Evolutionary conservation across 2,113 vertebrate genomes (phyloP), one percentile per base, ranked within the genome.

Genomic region (Neomonachus schauinslandi): DNA sequence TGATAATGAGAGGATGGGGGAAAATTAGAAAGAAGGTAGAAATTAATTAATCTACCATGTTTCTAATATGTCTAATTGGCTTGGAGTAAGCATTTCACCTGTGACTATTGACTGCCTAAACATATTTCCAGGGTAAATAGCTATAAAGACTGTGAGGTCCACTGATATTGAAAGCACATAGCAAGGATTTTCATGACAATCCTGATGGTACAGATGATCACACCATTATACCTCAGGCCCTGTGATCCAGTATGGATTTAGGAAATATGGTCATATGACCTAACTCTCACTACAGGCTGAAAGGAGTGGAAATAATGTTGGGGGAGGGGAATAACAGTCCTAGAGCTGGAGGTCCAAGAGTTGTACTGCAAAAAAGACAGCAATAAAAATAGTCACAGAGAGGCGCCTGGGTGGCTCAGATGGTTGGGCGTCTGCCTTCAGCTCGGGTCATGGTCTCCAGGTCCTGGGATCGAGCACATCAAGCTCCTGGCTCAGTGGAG

Each of bases 11-110:
- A 67, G 1, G 95, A 82, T 51, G 55, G 2, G 1, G 22, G 24
- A 19, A 18, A n/a, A 55, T 88, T 87, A 26, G 65, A 93, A 91
- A 39, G 16, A 77, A 80, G 14, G 28, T 77, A 95, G 49, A 97
- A 92, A 92, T 92, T 95, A 82, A 83, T 93, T 86, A 36, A 72
- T 87, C n/a, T n/a, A n/a, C 15, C 12, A 36, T 71, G n/a, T 89
- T 95, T 92, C 36, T 51, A 42, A 93, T 31, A 83, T n/a, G 4
- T 72, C 19, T 67, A 84, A 15, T 3, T 94, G 61, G 24, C 33
- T 87, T 95, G 53, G 12, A 95, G 19, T 77, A 71, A 90, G 59
- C 10, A 55, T 61, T 91, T 95, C 26, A 72, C 5, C 65, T 81
- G 22, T 76, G 42, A 65, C 46, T 51, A 79, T 7, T 53, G 18